phyloP scores from a whole-genome alignment of 2,113 vertebrate genomes.

The Otis tarda region DNA sequence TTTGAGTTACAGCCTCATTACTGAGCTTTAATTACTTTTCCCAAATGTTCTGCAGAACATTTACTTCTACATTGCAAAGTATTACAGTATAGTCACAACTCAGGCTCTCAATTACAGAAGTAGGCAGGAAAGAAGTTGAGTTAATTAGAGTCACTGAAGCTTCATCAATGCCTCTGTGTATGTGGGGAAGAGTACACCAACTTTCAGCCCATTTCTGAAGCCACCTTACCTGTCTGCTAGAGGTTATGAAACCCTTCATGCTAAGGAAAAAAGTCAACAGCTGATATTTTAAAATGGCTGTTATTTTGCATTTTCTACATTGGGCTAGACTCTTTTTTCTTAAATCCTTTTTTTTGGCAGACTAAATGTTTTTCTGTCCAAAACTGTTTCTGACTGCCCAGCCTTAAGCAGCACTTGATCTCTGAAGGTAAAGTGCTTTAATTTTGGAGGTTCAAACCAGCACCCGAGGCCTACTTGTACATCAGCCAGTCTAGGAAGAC shows the following conservation, averaged over 20 bases:
- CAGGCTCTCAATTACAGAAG: conserved; percentile 52
- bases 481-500: neutral
- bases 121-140: conserved; percentile 51
- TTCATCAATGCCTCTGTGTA: conserved; percentile 55
- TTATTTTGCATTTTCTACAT: neutral
- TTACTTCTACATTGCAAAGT: conserved; percentile 57
- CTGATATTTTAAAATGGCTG: neutral
- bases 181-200: neutral
- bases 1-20: conserved; percentile 56
- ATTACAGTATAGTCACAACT: conserved; percentile 61
- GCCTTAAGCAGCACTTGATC: neutral
- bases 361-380: neutral
- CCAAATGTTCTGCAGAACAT: conserved; percentile 65
- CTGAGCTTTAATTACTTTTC: conserved; percentile 66
- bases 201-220: conserved; percentile 19
- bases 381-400: neutral
- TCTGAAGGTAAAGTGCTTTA: neutral
- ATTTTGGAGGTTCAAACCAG: neutral
- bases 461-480: neutral
- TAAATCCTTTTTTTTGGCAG: neutral
- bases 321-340: neutral
- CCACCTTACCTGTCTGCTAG: neutral
- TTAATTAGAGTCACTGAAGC: conserved; percentile 62
- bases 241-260: neutral
- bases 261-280: neutral